phyloP scores from a whole-genome alignment of 1,140 invertebrate genomes.

The Hycleus cichorii region DNA sequence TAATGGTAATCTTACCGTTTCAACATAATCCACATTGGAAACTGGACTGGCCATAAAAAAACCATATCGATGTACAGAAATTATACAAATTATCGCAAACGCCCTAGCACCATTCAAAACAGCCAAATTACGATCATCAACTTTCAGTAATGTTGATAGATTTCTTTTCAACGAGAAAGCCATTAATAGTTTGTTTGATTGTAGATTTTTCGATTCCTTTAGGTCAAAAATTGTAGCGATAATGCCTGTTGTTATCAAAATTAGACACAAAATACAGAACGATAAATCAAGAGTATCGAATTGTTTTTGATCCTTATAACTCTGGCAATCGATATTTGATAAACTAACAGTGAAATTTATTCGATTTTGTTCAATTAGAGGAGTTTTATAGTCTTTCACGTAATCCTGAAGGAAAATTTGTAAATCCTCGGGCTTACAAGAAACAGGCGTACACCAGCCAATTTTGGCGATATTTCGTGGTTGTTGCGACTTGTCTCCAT shows the following conservation, averaged over 20 bases:
- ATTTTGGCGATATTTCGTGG: slow-evolving; percentile 43
- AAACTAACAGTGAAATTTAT: slow-evolving; percentile 37
- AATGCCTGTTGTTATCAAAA: too few species aligned
- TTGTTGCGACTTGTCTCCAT: slow-evolving; percentile 34
- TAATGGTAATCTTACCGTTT: slow-evolving; percentile 38
- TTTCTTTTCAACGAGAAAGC: slow-evolving; percentile 40
- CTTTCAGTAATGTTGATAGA: slow-evolving; percentile 17
- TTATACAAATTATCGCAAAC: slow-evolving; percentile 45
- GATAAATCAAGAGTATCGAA: slow-evolving; percentile 38
- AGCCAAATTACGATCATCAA: slow-evolving; percentile 42
- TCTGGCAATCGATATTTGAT: slow-evolving; percentile 33
- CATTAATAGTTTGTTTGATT: too few species aligned
- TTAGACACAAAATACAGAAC: slow-evolving; percentile 30
- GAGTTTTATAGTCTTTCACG: slow-evolving; percentile 40
- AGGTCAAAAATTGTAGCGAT: too few species aligned
- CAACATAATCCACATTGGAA: slow-evolving; percentile 45
- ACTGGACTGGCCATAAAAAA: slow-evolving; percentile 45
- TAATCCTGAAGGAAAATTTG: slow-evolving; percentile 39
- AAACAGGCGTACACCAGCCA: slow-evolving; percentile 47
- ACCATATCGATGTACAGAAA: slow-evolving; percentile 46
- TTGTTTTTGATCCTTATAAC: slow-evolving; percentile 29
- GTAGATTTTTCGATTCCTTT: too few species aligned
- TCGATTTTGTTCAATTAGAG: slow-evolving; percentile 34
- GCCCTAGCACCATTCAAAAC: slow-evolving; percentile 47
- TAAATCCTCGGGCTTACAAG: slow-evolving; percentile 42